Percentiles rank a stretch among this genome's conserved stretches.
These are phyloP conservation scores for Steinernema scapterisci DNA, from an alignment of 2,888 invertebrate species.

Conservation along the genomic window DNA sequence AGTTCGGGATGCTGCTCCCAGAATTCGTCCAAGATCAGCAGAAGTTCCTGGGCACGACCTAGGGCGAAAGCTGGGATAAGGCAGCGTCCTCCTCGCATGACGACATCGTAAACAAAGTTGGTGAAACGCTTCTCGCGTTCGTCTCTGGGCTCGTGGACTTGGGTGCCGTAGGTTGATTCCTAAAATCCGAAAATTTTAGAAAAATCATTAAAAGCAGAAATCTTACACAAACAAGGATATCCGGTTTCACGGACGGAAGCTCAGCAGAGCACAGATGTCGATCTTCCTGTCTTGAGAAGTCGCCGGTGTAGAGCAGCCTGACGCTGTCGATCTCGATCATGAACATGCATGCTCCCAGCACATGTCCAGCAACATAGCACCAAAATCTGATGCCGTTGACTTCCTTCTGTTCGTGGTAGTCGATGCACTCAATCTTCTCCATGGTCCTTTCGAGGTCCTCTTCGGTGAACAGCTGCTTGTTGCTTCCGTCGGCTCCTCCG, in stretches of 20 bases:
- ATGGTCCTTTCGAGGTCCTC: slow-evolving; percentile 94
- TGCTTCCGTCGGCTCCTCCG: slow-evolving; percentile 3
- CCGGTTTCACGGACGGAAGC: slow-evolving; percentile 91
- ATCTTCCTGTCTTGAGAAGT: slow-evolving; percentile 97
- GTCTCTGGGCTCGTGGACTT: slow-evolving; percentile 96
- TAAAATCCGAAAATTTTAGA: no score
- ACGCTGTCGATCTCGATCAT: slow-evolving; percentile 99
- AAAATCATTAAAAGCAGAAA: no score
- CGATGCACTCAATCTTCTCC: slow-evolving; percentile 91
- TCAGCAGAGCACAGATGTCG: slow-evolving; percentile 99
- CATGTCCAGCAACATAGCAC: slow-evolving; percentile 98
- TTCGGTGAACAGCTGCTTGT: slow-evolving; percentile 87
- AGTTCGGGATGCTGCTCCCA: slow-evolving; percentile 96
- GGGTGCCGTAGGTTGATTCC: slow-evolving; percentile 99
- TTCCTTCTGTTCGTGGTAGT: slow-evolving; percentile 85
- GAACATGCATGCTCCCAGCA: slow-evolving; percentile 98
- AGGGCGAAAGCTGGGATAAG: slow-evolving; percentile 97
- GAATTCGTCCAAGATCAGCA: slow-evolving; percentile 79
- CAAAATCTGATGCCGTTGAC: slow-evolving; percentile 92
- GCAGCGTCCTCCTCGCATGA: slow-evolving; percentile 93
- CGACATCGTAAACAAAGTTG: slow-evolving; percentile 87
- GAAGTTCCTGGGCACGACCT: slow-evolving; percentile 80
- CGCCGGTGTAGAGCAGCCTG: slow-evolving; percentile 81
- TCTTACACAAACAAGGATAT: slow-evolving; percentile 88
- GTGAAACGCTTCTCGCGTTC: slow-evolving; percentile 82